Evolutionary conservation across 2,797 vertebrate genomes (phyloP).

Genomic region (Sebastes wilsoni): DNA sequence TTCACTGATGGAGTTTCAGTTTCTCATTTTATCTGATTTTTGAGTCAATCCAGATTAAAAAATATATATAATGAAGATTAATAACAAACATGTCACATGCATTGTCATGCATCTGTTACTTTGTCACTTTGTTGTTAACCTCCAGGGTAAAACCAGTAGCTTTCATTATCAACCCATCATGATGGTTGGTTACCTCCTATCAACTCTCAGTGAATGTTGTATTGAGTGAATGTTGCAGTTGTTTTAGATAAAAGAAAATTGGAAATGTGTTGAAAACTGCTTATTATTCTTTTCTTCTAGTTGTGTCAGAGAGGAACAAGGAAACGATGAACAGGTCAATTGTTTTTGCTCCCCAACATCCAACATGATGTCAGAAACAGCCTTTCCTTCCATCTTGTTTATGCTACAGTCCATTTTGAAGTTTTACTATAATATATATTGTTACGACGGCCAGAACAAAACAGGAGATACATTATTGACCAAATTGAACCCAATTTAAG

Average conservation of each 20-base stretch:
- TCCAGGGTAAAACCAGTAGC: neutral
- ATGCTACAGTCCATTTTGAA: neutral
- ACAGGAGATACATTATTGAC: too few species aligned
- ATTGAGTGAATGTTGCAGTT: neutral
- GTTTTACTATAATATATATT: too few species aligned
- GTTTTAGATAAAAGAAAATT: accelerated
- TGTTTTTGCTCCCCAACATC: neutral
- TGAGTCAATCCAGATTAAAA: neutral
- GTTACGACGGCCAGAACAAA: too few species aligned
- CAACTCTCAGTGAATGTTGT: neutral
- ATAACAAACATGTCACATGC: too few species aligned
- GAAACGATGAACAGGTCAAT: neutral
- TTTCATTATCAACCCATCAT: neutral
- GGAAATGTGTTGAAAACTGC: neutral
- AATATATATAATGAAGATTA: too few species aligned
- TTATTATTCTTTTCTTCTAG: neutral
- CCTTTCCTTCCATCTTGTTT: neutral
- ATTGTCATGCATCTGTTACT: too few species aligned
- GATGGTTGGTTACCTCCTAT: neutral
- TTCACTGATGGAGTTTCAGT: slow-evolving; percentile 13
- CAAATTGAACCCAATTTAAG: too few species aligned
- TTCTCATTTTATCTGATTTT: neutral
- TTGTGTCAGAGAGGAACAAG: neutral
- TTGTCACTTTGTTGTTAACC: neutral
- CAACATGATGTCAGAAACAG: neutral